Conservation (phyloP, 2,797 vertebrate species). For the Gastrophryne carolinensis region DNA sequence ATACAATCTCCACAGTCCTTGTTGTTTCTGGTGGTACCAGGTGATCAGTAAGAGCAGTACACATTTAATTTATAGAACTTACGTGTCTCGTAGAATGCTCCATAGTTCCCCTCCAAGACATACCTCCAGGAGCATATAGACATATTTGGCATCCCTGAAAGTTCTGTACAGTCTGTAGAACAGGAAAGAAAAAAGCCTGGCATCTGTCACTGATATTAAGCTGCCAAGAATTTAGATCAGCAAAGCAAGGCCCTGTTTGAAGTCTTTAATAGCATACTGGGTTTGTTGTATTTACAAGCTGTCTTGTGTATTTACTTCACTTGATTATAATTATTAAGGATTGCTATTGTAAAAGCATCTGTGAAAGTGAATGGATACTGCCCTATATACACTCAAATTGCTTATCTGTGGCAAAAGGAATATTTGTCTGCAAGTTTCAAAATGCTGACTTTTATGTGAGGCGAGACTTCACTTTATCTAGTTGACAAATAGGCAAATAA, state of each 20-base stretch:
- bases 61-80: slow-evolving; percentile 57
- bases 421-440: too few relatives aligned
- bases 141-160: slow-evolving; percentile 72
- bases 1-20: too few relatives aligned
- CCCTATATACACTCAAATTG: background rate
- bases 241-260: slow-evolving; percentile 6
- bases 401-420: background rate
- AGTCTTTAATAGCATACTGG: slow-evolving; percentile 11
- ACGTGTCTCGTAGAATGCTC: slow-evolving; percentile 78
- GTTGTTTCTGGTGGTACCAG: too few relatives aligned
- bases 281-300: slow-evolving; percentile 8
- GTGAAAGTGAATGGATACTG: background rate
- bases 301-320: slow-evolving; percentile 7
- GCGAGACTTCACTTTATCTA: too few relatives aligned
- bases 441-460: too few relatives aligned
- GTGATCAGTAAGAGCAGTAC: too few relatives aligned
- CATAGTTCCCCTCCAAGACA: slow-evolving; percentile 80
- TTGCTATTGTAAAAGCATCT: slow-evolving; percentile 38
- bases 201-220: slow-evolving; percentile 13
- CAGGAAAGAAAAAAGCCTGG: slow-evolving; percentile 1
- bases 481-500: too few relatives aligned
- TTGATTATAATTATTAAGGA: slow-evolving; percentile 21
- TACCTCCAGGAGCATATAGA: slow-evolving; percentile 78
- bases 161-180: slow-evolving; percentile 72
- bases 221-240: slow-evolving; percentile 32